Evolutionary conservation across 2,113 vertebrate species (phyloP).

Genomic region (Rousettus leschenaultii): DNA sequence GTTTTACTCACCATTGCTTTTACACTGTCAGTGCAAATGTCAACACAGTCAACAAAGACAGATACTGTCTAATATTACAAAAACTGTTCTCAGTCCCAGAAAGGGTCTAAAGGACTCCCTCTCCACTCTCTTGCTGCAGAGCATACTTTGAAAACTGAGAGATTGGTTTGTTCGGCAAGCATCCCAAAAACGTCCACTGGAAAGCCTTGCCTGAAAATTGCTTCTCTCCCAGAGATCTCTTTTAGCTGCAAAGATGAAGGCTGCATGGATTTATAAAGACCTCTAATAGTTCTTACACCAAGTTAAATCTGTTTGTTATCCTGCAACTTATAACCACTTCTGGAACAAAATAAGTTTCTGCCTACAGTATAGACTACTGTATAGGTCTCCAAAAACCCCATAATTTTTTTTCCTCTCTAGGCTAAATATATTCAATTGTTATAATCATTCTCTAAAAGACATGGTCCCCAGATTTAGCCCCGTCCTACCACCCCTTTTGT

Average conservation of each 20-base stretch:
- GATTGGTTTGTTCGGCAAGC: background rate
- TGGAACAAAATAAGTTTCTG: background rate
- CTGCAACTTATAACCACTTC: background rate
- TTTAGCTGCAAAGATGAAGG: background rate
- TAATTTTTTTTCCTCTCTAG: background rate
- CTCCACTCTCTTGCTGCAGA: background rate
- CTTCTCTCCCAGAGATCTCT: background rate
- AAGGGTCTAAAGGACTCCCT: background rate
- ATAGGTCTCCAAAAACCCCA: background rate
- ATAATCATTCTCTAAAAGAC: background rate
- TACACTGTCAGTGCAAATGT: background rate
- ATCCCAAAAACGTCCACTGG: background rate
- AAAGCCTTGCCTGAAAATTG: background rate
- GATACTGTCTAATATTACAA: background rate
- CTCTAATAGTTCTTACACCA: background rate
- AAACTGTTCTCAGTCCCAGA: background rate
- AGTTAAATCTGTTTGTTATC: background rate
- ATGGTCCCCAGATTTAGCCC: background rate
- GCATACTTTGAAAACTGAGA: background rate
- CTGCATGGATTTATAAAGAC: background rate
- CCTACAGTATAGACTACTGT: background rate
- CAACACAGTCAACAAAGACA: background rate
- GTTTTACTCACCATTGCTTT: background rate
- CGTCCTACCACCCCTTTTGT: background rate
- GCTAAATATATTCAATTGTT: background rate